Percentiles rank a stretch among this genome's conserved stretches.
Conservation (phyloP, 2,113 vertebrate genomes). For the Porphyrio hochstetteri region DNA sequence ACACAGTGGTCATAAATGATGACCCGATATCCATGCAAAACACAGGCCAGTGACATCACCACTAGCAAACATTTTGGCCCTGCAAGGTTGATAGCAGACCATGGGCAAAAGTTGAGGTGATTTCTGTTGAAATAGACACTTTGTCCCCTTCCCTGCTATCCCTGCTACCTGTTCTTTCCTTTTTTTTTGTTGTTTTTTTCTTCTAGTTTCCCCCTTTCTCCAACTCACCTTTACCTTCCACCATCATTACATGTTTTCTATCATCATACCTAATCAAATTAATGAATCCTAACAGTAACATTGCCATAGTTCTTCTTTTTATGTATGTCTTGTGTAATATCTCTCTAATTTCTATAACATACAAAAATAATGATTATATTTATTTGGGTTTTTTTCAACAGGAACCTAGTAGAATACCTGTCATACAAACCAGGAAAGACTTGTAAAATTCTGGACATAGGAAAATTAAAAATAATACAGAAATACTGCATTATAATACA, state of each 20-base stretch:
- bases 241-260: background rate
- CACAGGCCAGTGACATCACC: background rate
- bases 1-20: background rate
- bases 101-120: background rate
- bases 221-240: background rate
- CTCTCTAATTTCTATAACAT: background rate
- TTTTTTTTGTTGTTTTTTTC: background rate
- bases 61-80: background rate
- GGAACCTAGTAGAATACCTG: background rate
- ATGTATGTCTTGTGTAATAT: background rate
- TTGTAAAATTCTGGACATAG: background rate
- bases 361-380: background rate
- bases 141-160: background rate
- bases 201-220: background rate
- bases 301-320: background rate
- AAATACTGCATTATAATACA: background rate
- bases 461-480: background rate
- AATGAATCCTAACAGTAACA: background rate
- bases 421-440: background rate
- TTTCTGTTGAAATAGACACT: background rate
- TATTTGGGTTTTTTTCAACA: background rate
- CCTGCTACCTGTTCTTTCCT: background rate
- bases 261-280: background rate
- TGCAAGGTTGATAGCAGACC: background rate
- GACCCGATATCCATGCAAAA: background rate